These are phyloP conservation scores for Choreutis nemorana DNA, from an alignment of 2,888 invertebrate genomes.

Conservation along the genomic window DNA sequence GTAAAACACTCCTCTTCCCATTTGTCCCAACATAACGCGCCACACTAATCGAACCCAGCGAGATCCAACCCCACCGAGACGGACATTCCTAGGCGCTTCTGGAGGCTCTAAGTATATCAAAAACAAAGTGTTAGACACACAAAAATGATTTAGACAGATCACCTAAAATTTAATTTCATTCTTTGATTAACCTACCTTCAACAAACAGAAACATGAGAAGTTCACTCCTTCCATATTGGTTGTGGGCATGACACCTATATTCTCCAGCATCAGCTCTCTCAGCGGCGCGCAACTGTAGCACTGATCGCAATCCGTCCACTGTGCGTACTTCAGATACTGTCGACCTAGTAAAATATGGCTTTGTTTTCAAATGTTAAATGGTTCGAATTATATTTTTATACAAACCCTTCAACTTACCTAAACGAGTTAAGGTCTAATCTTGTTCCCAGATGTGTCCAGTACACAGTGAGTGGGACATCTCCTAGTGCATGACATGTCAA, in stretches of 20 bases:
- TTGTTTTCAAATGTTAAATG: background rate
- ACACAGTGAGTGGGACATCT: constrained; percentile 79
- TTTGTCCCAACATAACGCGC: constrained; percentile 31
- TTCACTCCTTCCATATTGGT: constrained; percentile 73
- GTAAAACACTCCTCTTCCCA: constrained; percentile 11
- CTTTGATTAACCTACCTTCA: constrained; percentile 50
- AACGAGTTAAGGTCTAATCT: constrained; percentile 69
- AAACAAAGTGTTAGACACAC: background rate
- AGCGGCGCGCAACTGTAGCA: constrained; percentile 69
- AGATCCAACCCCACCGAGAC: constrained; percentile 66
- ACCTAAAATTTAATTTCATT: background rate
- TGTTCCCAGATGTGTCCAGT: constrained; percentile 70
- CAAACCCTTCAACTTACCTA: constrained; percentile 26
- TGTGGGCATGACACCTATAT: constrained; percentile 75
- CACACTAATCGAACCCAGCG: constrained; percentile 68
- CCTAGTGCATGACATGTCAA: constrained; percentile 80
- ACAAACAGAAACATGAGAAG: constrained; percentile 71
- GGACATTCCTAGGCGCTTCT: constrained; percentile 66
- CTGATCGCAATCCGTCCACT: constrained; percentile 71
- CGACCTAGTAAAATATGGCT: constrained; percentile 28
- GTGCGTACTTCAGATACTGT: constrained; percentile 72
- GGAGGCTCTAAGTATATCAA: constrained; percentile 66
- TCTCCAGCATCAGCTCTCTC: constrained; percentile 75
- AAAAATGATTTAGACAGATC: background rate
- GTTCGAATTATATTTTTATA: background rate